A percentile compares a stretch with the other conserved stretches of the same genome.
phyloP scores from a whole-genome alignment of 2,888 invertebrate genomes.

The Hyposoter didymator region DNA sequence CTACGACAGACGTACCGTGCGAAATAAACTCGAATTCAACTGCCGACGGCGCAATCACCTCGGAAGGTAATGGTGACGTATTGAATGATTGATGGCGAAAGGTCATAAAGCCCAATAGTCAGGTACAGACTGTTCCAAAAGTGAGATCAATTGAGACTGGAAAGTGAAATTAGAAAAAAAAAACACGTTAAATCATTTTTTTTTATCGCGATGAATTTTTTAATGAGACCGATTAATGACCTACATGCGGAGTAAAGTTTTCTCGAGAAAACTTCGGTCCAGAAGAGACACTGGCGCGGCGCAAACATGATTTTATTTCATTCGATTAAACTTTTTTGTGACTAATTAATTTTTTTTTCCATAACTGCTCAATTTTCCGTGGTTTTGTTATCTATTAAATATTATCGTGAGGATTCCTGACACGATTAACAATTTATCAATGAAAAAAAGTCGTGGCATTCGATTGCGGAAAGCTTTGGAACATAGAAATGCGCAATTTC shows the following conservation, averaged over 20 bases:
- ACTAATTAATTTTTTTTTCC: not conserved
- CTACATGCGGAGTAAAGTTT: too few species aligned
- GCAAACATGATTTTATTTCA: too few species aligned
- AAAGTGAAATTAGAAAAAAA: not conserved
- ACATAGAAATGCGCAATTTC: constrained; percentile 65
- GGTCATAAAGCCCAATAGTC: not conserved
- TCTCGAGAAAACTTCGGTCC: too few species aligned
- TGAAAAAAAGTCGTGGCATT: constrained; percentile 19
- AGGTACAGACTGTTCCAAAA: not conserved
- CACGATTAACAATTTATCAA: constrained; percentile 29
- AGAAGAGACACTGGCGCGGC: too few species aligned
- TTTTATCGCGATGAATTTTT: too few species aligned
- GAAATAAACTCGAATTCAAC: constrained; percentile 13
- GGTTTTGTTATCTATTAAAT: not conserved
- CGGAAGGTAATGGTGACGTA: constrained; percentile 4
- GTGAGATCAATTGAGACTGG: not conserved
- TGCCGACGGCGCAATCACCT: constrained; percentile 16
- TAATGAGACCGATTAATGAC: too few species aligned
- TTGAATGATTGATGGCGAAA: constrained; percentile 11
- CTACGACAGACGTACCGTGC: not conserved
- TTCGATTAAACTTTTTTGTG: not conserved
- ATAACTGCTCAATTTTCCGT: not conserved
- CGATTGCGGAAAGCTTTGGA: constrained; percentile 40
- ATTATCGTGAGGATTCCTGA: not conserved
- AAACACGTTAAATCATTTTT: not conserved